Evolutionary conservation across 1,140 invertebrate genomes (phyloP).

Genomic region (Aricia agestis): DNA sequence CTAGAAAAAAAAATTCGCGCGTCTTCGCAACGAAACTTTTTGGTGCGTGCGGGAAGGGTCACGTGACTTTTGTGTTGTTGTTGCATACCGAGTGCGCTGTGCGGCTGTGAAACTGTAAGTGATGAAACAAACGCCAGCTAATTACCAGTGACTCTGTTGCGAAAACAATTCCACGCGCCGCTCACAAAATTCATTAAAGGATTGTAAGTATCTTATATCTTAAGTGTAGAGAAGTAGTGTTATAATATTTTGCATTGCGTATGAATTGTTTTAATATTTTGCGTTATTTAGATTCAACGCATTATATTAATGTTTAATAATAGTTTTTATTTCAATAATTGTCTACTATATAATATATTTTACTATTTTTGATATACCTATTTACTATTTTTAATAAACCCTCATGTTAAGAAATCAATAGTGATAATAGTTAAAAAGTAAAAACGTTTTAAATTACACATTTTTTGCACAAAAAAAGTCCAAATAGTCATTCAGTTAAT

Average conservation of each 20-base stretch:
- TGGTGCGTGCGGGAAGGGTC: slow-evolving; percentile 48
- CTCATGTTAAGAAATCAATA: no score
- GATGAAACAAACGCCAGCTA: slow-evolving; percentile 72
- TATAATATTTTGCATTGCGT: not conserved
- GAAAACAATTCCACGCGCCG: slow-evolving; percentile 62
- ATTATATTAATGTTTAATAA: no score
- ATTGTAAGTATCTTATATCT: slow-evolving; percentile 53
- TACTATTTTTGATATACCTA: no score
- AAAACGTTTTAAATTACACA: no score
- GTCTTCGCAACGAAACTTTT: slow-evolving; percentile 51
- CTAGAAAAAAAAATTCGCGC: slow-evolving; percentile 63
- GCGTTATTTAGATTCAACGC: not conserved
- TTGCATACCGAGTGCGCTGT: slow-evolving; percentile 46
- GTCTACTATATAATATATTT: no score
- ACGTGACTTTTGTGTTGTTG: slow-evolving; percentile 37
- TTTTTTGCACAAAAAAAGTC: not conserved
- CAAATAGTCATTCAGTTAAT: not conserved
- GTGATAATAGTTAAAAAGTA: no score
- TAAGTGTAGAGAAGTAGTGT: slow-evolving; percentile 9
- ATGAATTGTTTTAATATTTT: not conserved
- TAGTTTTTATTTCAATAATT: no score
- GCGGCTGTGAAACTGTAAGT: slow-evolving; percentile 57
- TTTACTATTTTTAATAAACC: not conserved
- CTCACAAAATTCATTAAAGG: slow-evolving; percentile 36
- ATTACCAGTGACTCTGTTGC: slow-evolving; percentile 65